These are phyloP conservation scores for Molorchus minor DNA, from an alignment of 2,888 invertebrate species.

Conservation along the genomic window DNA sequence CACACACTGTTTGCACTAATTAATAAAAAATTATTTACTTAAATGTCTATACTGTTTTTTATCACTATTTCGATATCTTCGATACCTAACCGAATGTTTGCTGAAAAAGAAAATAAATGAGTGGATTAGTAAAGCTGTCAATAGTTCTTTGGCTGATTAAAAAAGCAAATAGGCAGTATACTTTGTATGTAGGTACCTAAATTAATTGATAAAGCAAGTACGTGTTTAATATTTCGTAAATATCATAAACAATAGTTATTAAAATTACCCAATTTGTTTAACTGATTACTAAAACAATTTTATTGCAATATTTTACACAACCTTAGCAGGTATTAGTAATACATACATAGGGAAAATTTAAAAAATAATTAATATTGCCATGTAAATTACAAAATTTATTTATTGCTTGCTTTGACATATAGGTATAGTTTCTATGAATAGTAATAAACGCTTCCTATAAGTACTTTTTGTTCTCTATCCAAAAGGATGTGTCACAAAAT, in stretches of 20 bases:
- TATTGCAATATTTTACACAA: slow-evolving; percentile 22
- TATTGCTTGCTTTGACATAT: neutral
- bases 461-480: slow-evolving; percentile 10
- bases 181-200: neutral
- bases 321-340: slow-evolving; percentile 2
- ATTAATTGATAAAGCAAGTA: neutral
- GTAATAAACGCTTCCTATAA: neutral
- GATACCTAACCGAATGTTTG: neutral
- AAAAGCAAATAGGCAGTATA: too few species aligned
- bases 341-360: slow-evolving; percentile 1
- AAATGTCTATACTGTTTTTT: slow-evolving; percentile 1
- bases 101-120: slow-evolving; percentile 10
- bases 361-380: neutral
- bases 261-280: slow-evolving; percentile 22
- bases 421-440: too few species aligned
- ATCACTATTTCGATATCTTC: too few species aligned
- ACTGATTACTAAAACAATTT: slow-evolving; percentile 24
- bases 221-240: slow-evolving; percentile 19
- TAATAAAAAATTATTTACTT: slow-evolving; percentile 11
- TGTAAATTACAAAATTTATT: neutral
- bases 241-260: slow-evolving; percentile 20
- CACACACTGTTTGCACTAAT: slow-evolving; percentile 15
- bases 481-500: slow-evolving; percentile 17
- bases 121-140: neutral
- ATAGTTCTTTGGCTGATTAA: neutral